phyloP scores from a whole-genome alignment of 2,797 vertebrate genomes.

The Cirrhinus mrigala region DNA sequence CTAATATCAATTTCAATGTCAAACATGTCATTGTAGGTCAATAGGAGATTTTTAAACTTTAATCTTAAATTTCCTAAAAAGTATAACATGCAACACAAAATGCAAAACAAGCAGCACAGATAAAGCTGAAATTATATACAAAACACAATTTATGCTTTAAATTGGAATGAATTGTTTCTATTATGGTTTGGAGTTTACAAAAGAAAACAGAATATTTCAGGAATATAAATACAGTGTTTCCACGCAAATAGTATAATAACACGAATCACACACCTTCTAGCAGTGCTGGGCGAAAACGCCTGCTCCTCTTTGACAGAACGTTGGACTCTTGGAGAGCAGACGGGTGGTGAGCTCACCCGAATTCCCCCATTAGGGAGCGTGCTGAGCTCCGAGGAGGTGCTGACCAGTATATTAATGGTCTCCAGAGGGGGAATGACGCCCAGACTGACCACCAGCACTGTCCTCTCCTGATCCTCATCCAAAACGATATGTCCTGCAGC shows the following conservation, averaged over 20 bases:
- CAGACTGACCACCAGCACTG: slow-evolving; percentile 90
- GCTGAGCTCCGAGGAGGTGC: slow-evolving; percentile 92
- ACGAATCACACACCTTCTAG: slow-evolving; percentile 74
- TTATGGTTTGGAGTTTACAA: no score
- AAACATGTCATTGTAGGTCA: background rate
- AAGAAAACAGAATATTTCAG: background rate
- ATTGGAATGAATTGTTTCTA: background rate
- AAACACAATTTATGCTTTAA: background rate
- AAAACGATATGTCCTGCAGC: slow-evolving; percentile 82
- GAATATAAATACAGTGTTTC: background rate
- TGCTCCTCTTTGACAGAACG: slow-evolving; percentile 81
- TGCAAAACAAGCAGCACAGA: background rate
- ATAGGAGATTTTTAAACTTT: background rate
- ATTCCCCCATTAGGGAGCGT: slow-evolving; percentile 90
- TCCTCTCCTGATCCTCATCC: slow-evolving; percentile 93
- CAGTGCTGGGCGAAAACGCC: slow-evolving; percentile 79
- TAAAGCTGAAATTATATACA: background rate
- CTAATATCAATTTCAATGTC: background rate
- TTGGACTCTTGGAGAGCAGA: slow-evolving; percentile 88
- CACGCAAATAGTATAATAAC: background rate
- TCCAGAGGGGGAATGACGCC: slow-evolving; percentile 90
- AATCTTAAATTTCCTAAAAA: slow-evolving; percentile 11
- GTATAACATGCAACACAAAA: background rate
- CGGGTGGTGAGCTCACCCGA: slow-evolving; percentile 85
- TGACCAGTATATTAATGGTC: slow-evolving; percentile 89